These are phyloP conservation scores for Bubo bubo DNA, from an alignment of 2,113 vertebrate species.

Conservation along the genomic window DNA sequence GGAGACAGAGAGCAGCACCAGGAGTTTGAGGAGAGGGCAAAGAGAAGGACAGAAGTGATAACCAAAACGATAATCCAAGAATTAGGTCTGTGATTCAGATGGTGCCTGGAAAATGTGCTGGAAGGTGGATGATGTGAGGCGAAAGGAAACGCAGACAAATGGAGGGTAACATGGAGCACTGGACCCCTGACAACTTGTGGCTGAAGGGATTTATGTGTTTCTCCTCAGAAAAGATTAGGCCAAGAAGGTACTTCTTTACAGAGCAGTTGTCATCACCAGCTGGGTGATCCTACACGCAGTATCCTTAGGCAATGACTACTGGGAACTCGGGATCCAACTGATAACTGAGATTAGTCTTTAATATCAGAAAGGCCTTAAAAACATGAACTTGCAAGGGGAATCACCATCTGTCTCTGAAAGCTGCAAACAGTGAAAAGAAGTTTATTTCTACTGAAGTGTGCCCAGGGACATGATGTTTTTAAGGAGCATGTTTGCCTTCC, in stretches of 20 bases:
- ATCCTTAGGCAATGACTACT: background rate
- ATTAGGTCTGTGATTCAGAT: background rate
- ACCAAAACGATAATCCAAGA: background rate
- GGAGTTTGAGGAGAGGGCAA: background rate
- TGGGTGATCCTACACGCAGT: rapidly evolving
- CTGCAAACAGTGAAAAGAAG: background rate
- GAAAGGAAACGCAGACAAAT: rapidly evolving
- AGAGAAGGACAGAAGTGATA: background rate
- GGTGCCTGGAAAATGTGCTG: background rate
- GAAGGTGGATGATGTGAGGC: background rate
- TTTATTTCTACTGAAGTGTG: background rate
- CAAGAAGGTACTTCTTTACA: background rate
- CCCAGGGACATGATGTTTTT: background rate
- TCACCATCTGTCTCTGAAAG: background rate
- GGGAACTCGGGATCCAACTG: rapidly evolving
- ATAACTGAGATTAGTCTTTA: background rate
- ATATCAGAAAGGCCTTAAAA: background rate
- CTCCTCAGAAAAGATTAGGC: background rate
- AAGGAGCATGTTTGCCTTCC: background rate
- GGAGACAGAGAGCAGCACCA: background rate
- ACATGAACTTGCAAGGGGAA: background rate
- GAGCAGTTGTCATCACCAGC: background rate
- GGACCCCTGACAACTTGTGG: background rate
- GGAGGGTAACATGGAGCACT: rapidly evolving
- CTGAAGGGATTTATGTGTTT: background rate